Conservation (phyloP, 2,888 invertebrate genomes). For the Neoascia interrupta region DNA sequence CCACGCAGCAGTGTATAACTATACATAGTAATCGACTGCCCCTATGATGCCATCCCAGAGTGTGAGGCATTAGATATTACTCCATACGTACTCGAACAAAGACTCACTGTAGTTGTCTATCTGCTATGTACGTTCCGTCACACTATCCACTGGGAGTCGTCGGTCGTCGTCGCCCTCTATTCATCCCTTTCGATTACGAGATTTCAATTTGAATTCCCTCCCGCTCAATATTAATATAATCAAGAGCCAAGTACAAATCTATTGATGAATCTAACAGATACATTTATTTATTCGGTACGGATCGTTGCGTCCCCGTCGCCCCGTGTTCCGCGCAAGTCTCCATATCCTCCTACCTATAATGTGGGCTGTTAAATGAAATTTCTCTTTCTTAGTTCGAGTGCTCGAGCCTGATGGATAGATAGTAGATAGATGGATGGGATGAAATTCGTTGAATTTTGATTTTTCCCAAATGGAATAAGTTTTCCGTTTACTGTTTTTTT, state of each 20-base stretch:
- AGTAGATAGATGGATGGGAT: constrained; percentile 33
- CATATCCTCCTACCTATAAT: background rate
- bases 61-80: constrained; percentile 55
- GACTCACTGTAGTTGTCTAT: constrained; percentile 15
- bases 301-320: background rate
- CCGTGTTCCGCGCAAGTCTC: constrained; percentile 21
- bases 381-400: constrained; percentile 50
- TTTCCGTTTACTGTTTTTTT: constrained; percentile 16
- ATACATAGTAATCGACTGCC: background rate
- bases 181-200: constrained; percentile 65
- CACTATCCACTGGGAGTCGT: constrained; percentile 46
- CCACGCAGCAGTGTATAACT: no score
- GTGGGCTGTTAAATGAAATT: constrained; percentile 59
- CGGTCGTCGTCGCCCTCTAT: no score
- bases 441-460: constrained; percentile 62
- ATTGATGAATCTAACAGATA: constrained; percentile 69
- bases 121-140: constrained; percentile 43
- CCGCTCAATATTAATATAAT: constrained; percentile 69
- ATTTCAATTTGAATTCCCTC: constrained; percentile 57
- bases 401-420: constrained; percentile 57
- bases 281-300: constrained; percentile 63
- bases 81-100: constrained; percentile 33
- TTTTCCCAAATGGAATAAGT: constrained; percentile 56
- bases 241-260: constrained; percentile 68
- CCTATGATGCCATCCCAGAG: constrained; percentile 3